These are phyloP conservation scores for Drosophila mauritiana DNA, from an alignment of 1,140 invertebrate genomes.

Conservation along the genomic window DNA sequence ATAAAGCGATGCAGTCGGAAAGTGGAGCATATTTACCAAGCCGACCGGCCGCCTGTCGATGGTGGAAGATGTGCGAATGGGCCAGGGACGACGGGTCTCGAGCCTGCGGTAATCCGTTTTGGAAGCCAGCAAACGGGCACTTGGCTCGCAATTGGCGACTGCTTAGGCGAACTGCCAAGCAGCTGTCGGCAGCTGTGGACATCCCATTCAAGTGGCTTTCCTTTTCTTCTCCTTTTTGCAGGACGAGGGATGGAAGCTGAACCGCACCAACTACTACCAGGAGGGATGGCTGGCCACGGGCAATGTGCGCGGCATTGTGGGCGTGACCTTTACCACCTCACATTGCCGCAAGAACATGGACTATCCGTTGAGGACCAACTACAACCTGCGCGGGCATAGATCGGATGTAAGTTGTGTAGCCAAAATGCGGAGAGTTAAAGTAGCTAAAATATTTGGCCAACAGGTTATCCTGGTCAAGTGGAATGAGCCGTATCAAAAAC, in stretches of 20 bases:
- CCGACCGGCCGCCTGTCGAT: constrained; percentile 22
- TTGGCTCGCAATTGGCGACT: constrained; percentile 68
- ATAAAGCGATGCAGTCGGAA: constrained; percentile 24
- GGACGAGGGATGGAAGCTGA: constrained; percentile 97
- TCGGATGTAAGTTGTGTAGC: constrained; percentile 91
- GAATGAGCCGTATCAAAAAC: constrained; percentile 99
- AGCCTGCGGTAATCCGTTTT: constrained; percentile 63
- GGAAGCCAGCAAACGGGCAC: constrained; percentile 35
- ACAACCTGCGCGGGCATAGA: constrained; percentile 98
- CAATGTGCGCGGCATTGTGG: constrained; percentile 96
- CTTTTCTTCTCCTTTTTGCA: constrained; percentile 79
- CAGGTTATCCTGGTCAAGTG: constrained; percentile 98
- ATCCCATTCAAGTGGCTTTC: constrained; percentile 20
- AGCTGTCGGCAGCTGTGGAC: constrained; percentile 42
- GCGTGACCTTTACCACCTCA: constrained; percentile 97
- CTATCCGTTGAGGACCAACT: constrained; percentile 96
- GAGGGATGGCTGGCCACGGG: constrained; percentile 99
- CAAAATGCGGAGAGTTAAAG: no score
- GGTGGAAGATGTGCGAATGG: constrained; percentile 38
- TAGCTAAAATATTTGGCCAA: no score
- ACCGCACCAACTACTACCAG: constrained; percentile 97
- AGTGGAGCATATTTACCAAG: constrained; percentile 48
- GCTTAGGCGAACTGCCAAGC: constrained; percentile 60
- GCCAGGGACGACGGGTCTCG: constrained; percentile 21
- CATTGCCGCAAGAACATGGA: constrained; percentile 93